A percentile compares a stretch with the other conserved stretches of the same genome.
Evolutionary conservation across 1,140 invertebrate species (phyloP).

Genomic region (Diachasmimorpha longicaudata): DNA sequence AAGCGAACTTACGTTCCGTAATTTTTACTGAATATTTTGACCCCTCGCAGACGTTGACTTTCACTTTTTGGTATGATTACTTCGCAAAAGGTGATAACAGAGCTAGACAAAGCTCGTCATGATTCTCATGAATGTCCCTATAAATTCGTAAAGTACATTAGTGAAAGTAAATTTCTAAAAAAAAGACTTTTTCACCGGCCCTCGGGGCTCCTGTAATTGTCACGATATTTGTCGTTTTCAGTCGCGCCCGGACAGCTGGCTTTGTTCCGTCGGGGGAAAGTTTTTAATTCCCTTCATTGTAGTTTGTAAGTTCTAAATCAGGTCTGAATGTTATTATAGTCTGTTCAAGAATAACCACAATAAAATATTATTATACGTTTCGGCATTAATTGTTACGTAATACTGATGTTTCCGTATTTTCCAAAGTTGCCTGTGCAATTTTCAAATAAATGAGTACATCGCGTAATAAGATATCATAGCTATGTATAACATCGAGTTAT

Average conservation of each 20-base stretch:
- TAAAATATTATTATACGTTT: not conserved
- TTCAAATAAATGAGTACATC: not conserved
- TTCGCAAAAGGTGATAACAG: too few relatives aligned
- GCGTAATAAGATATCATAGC: not conserved
- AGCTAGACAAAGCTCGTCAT: too few relatives aligned
- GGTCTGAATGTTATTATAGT: not conserved
- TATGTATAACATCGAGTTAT: not conserved
- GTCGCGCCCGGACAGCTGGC: not conserved
- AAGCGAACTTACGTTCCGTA: too few relatives aligned
- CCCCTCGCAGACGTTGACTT: too few relatives aligned
- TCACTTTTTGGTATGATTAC: too few relatives aligned
- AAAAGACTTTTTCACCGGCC: not conserved
- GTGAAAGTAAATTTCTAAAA: not conserved
- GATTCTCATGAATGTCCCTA: not conserved
- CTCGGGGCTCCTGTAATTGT: not conserved
- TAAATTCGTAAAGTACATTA: not conserved
- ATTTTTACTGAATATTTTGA: too few relatives aligned
- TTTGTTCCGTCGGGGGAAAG: not conserved
- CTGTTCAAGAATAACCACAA: not conserved
- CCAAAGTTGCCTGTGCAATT: not conserved
- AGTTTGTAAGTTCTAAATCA: constrained; percentile 1
- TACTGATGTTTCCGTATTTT: not conserved
- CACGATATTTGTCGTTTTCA: constrained; percentile 2
- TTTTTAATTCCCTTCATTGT: not conserved
- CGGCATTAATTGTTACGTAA: not conserved